These are phyloP conservation scores for Peromyscus eremicus DNA, from an alignment of 2,797 vertebrate species.

Conservation along the genomic window DNA sequence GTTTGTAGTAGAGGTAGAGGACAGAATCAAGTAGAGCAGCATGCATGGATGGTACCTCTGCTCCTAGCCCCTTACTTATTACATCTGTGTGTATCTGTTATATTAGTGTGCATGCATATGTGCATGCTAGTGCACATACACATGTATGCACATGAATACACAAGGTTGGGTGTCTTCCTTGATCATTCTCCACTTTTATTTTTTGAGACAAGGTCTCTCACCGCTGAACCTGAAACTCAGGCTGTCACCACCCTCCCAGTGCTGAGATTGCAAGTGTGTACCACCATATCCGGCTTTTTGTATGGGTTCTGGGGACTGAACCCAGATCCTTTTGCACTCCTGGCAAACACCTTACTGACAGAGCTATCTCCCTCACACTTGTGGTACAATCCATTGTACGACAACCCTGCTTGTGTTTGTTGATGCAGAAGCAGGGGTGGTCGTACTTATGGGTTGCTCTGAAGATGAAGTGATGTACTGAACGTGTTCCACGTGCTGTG, in stretches of 20 bases:
- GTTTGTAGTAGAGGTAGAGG: neutral
- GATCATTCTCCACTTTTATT: neutral
- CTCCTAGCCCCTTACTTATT: neutral
- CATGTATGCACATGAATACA: neutral
- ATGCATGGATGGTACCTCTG: neutral
- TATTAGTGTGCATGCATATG: neutral
- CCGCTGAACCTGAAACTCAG: neutral
- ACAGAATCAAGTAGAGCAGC: neutral
- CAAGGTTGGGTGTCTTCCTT: neutral
- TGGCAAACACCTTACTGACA: neutral
- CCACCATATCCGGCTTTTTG: neutral
- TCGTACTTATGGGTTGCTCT: constrained; percentile 10
- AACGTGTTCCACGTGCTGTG: neutral
- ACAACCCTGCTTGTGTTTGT: neutral
- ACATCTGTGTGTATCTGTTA: neutral
- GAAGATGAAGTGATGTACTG: constrained; percentile 12
- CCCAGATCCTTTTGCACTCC: neutral
- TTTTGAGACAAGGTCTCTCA: neutral
- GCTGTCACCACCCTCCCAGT: neutral
- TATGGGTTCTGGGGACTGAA: neutral
- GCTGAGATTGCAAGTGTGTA: neutral
- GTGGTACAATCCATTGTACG: neutral
- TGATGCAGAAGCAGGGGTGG: neutral
- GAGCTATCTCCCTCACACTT: neutral
- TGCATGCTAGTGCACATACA: neutral